Evolutionary conservation across 2,113 vertebrate genomes (phyloP).

Genomic region (Phaetusa simplex): DNA sequence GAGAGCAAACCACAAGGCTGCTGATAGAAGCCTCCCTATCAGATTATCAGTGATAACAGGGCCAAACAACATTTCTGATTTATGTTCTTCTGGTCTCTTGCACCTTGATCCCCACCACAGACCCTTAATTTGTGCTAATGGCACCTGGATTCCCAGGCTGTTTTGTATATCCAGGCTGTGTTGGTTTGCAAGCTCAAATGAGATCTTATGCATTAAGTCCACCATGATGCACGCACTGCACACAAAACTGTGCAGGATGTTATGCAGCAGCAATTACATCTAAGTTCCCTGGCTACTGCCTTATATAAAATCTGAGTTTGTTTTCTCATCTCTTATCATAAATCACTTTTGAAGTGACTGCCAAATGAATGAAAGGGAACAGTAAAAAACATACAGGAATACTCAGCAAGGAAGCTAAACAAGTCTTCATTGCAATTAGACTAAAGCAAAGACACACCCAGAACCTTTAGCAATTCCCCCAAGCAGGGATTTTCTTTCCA

Average conservation of each 20-base stretch:
- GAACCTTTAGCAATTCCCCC: neutral
- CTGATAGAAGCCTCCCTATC: neutral
- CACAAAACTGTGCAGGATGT: neutral
- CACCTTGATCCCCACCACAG: neutral
- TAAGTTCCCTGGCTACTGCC: neutral
- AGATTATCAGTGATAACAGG: neutral
- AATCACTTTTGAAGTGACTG: neutral
- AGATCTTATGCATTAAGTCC: neutral
- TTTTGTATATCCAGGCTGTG: neutral
- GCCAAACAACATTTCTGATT: neutral
- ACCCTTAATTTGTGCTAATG: neutral
- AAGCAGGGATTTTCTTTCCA: neutral
- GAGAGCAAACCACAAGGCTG: neutral
- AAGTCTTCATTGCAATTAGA: neutral
- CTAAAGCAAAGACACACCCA: neutral
- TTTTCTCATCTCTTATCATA: neutral
- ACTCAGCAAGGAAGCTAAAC: neutral
- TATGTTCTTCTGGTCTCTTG: neutral
- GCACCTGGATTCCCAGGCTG: neutral
- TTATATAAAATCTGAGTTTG: neutral
- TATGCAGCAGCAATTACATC: neutral
- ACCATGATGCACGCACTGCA: fast-evolving
- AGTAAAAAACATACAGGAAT: neutral
- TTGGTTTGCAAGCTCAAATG: neutral
- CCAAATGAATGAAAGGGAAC: neutral